Conservation (phyloP, 1,140 invertebrate genomes). For the Eubasilissa regina region DNA sequence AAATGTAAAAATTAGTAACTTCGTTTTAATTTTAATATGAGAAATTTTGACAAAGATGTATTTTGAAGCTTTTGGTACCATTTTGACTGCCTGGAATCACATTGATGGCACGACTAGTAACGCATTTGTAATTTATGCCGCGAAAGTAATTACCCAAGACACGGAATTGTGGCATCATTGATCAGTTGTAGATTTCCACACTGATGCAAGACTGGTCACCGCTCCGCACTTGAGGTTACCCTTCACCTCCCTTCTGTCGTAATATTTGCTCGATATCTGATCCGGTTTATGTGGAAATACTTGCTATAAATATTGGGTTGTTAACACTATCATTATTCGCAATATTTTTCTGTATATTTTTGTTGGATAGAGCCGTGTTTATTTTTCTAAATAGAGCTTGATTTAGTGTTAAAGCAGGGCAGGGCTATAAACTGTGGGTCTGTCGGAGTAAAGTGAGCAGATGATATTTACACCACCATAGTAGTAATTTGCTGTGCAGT, state of each 20-base stretch:
- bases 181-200: too few relatives aligned
- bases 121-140: too few relatives aligned
- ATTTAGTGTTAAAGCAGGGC: conserved; percentile 47
- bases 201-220: too few relatives aligned
- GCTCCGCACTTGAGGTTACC: not conserved
- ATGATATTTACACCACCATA: conserved; percentile 39
- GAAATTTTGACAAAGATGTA: not conserved
- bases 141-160: too few relatives aligned
- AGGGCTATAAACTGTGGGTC: not conserved
- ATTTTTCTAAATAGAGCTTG: conserved; percentile 51
- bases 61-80: conserved; percentile 2
- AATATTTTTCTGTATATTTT: conserved; percentile 21
- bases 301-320: not conserved
- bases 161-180: too few relatives aligned
- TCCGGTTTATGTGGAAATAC: not conserved
- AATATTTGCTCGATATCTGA: not conserved
- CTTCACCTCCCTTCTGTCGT: not conserved
- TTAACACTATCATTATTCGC: conserved; percentile 1
- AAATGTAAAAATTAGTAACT: too few relatives aligned
- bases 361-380: conserved; percentile 45
- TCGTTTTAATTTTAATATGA: not conserved
- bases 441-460: conserved; percentile 19
- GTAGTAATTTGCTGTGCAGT: conserved; percentile 43
- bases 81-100: too few relatives aligned
- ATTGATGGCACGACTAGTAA: too few relatives aligned